Evolutionary conservation across 2,888 invertebrate genomes (phyloP).

Genomic region (Drosophila algonquin): DNA sequence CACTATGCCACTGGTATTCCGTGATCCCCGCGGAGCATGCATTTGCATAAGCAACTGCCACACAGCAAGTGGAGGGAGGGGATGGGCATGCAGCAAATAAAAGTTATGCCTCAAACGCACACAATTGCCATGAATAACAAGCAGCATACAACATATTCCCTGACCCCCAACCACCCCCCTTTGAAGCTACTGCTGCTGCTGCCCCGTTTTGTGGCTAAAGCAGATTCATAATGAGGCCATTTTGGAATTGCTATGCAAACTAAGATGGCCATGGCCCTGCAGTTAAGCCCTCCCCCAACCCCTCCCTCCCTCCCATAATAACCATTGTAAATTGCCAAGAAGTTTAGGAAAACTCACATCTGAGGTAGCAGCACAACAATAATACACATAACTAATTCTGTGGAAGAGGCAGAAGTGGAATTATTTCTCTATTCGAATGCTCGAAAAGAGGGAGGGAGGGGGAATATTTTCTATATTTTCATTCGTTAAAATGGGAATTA

Average conservation of each 20-base stretch:
- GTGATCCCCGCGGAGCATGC: slow-evolving; percentile 6
- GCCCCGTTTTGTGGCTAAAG: slow-evolving; percentile 3
- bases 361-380: slow-evolving; percentile 7
- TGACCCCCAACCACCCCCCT: background rate
- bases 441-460: background rate
- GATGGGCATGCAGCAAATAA: slow-evolving; percentile 51
- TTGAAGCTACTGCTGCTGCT: slow-evolving; percentile 1
- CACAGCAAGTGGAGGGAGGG: slow-evolving; percentile 24
- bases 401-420: background rate
- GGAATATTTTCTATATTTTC: background rate
- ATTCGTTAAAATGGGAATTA: background rate
- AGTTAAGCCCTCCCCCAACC: slow-evolving; percentile 3
- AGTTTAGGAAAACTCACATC: slow-evolving; percentile 3
- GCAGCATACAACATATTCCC: slow-evolving; percentile 30
- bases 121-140: slow-evolving; percentile 70
- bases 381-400: background rate
- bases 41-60: slow-evolving; percentile 55
- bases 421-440: background rate
- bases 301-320: background rate
- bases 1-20: background rate
- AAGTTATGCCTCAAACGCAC: slow-evolving; percentile 63
- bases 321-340: slow-evolving; percentile 9
- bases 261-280: slow-evolving; percentile 31
- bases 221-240: slow-evolving; percentile 53
- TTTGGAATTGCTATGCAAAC: slow-evolving; percentile 59